Percentiles rank a stretch among this genome's conserved stretches.
Conservation (phyloP, 2,797 vertebrate genomes). For the Margarornis squamiger region DNA sequence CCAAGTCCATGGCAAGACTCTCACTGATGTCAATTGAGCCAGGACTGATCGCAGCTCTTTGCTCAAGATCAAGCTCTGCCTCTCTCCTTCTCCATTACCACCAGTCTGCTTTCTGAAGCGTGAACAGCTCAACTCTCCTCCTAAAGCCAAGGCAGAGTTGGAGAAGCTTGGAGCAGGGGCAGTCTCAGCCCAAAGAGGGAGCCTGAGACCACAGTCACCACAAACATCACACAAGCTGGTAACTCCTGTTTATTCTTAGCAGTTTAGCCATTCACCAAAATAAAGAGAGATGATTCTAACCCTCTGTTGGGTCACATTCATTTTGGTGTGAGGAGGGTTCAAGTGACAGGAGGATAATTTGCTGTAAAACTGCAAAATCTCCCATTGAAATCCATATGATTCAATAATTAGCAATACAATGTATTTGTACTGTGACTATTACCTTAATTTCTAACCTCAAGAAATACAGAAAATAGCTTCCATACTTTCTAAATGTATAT, state of each 20-base stretch:
- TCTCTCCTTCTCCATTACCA: neutral
- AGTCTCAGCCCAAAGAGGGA: neutral
- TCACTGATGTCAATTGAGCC: neutral
- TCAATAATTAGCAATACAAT: neutral
- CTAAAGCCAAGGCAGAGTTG: neutral
- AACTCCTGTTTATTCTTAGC: neutral
- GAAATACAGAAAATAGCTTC: neutral
- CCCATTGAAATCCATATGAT: neutral
- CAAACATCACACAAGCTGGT: neutral
- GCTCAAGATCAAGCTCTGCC: neutral
- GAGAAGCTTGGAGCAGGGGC: neutral
- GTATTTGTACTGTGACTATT: neutral
- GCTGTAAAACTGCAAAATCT: neutral
- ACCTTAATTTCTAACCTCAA: neutral
- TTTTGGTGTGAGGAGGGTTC: neutral
- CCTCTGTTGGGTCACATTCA: neutral
- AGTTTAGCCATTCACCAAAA: neutral
- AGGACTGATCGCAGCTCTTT: neutral
- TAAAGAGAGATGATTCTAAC: neutral
- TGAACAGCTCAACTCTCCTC: neutral
- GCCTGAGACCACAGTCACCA: neutral
- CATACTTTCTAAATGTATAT: neutral
- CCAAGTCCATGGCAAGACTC: neutral
- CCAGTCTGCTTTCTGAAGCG: neutral
- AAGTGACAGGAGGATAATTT: neutral